Evolutionary conservation across 2,797 vertebrate species (phyloP).

Genomic region (Steatocranus sp.): DNA sequence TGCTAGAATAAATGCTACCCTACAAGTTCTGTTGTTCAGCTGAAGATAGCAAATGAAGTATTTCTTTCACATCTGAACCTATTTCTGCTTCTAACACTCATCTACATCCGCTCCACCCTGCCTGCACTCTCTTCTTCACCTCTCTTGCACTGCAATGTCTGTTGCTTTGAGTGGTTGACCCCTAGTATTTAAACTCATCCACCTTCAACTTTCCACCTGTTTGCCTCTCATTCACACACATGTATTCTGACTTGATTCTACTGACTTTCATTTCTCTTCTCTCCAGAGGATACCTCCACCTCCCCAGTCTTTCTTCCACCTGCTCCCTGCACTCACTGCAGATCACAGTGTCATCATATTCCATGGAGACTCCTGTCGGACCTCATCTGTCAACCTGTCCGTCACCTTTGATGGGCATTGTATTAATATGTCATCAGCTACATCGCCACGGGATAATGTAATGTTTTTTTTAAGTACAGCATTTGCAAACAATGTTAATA

Average conservation of each 20-base stretch:
- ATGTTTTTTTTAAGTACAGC: not conserved
- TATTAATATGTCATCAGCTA: not conserved
- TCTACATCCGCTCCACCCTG: not conserved
- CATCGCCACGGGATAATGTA: not conserved
- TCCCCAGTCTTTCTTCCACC: not conserved
- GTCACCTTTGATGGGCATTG: not conserved
- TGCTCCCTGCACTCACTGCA: not conserved
- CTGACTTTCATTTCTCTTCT: not conserved
- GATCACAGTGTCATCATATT: not conserved
- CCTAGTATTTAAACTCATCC: not conserved
- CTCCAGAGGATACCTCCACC: not conserved
- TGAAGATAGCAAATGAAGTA: not conserved
- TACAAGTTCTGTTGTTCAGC: not conserved
- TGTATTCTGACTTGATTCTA: not conserved
- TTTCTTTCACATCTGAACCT: not conserved
- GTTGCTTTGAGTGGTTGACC: not conserved
- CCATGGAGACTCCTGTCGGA: not conserved
- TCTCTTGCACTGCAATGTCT: not conserved
- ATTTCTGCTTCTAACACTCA: not conserved
- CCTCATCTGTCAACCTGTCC: not conserved
- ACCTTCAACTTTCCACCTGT: not conserved
- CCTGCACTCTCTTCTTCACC: not conserved
- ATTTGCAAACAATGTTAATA: not conserved
- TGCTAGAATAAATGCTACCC: not conserved
- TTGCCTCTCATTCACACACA: not conserved